Conservation (phyloP, 2,113 vertebrate species). For the Sarotherodon lohbergeri region DNA sequence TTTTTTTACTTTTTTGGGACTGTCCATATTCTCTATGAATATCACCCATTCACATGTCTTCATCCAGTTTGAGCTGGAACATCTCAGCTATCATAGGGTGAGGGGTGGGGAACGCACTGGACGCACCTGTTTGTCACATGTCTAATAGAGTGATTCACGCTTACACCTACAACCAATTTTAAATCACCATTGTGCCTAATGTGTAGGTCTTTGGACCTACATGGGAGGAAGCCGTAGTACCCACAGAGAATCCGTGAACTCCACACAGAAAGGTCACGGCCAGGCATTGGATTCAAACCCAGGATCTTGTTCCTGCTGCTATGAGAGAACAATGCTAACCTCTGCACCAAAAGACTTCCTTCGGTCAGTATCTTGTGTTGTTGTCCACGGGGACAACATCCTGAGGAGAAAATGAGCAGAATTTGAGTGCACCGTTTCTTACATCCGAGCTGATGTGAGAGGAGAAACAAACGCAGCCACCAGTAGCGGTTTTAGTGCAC, state of each 20-base stretch:
- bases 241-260: neutral
- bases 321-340: neutral
- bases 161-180: neutral
- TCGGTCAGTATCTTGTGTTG: fast-evolving
- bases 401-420: neutral
- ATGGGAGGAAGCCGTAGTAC: neutral
- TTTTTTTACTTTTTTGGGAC: neutral
- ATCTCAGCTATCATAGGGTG: neutral
- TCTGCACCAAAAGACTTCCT: neutral
- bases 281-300: neutral
- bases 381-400: neutral
- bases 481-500: neutral
- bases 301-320: neutral
- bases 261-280: neutral
- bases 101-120: neutral
- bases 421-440: neutral
- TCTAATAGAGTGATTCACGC: neutral
- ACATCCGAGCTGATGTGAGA: fast-evolving
- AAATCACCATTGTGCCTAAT: neutral
- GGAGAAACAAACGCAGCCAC: neutral
- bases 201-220: neutral
- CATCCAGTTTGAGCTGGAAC: neutral
- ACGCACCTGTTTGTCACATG: neutral
- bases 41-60: neutral
- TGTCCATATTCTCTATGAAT: neutral